Evolutionary conservation across 2,113 vertebrate species (phyloP), one percentile per base, ranked within the genome.

Genomic region (Pseudopipra pipra): DNA sequence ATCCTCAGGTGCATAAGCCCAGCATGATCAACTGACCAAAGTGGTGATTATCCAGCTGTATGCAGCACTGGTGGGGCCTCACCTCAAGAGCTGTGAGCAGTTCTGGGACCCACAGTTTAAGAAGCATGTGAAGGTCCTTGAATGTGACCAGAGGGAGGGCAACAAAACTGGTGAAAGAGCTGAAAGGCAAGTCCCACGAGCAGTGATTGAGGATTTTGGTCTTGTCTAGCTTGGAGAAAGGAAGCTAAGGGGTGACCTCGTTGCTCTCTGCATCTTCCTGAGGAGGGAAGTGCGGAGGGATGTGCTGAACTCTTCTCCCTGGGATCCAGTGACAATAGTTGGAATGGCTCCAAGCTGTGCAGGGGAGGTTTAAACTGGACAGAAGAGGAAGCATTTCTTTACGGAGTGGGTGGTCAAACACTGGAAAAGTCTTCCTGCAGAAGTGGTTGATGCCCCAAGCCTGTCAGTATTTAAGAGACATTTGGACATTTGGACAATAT

Each of bases 171-270:
- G 7, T 54, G 59, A 3, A 43, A 80, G 15, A 12, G 6, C 21
- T 79, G 47, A 65, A 59, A 51, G 61, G 11, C 7, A n/a, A 20
- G 70, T 55, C 7, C 12, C 41, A 0, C 66, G 23, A 73, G 33
- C 22, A 72, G 20, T 0, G 8, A 20, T 12, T n/a, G 55, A 56
- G 31, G 31, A n/a, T 12, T 56, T 56, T 0, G 0, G 21, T 5
- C 14, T 77, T 77, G 17, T 39, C 33, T 58, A 19, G 3, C 30
- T 62, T 67, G 58, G 19, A 46, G 31, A 70, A 47, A 74, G 20
- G 30, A 56, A 14, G 2, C n/a, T 72, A 56, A 66, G 10, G 24
- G 16, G 9, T 0, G 3, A 37, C 4, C 8, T 76, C 49, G 35
- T 28, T 28, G 39, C 5, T 65, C 8, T 85, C 24, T 63, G 11